Conservation (phyloP, 2,113 vertebrate species). For the Psilopsiagon aymara region DNA sequence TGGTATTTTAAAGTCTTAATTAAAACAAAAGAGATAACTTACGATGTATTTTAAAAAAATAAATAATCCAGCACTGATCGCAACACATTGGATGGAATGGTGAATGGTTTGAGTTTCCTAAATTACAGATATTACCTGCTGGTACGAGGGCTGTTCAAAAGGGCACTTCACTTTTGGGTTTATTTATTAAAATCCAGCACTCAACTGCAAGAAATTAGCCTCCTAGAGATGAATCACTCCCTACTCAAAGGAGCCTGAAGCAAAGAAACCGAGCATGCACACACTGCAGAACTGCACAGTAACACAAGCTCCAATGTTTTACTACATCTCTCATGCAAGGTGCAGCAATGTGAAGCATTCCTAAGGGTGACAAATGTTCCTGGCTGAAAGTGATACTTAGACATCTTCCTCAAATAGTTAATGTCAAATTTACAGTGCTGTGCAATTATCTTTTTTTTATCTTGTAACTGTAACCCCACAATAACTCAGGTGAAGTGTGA, state of each 20-base stretch:
- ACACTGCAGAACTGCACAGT: slow-evolving; percentile 13
- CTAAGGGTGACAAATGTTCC: background rate
- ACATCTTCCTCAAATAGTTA: background rate
- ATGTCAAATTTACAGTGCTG: background rate
- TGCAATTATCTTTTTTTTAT: background rate
- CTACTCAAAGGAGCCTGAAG: slow-evolving; percentile 60
- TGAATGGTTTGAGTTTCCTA: slow-evolving; percentile 76
- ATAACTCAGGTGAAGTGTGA: background rate
- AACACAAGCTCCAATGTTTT: slow-evolving; percentile 22
- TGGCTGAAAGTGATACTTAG: background rate
- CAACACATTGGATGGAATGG: slow-evolving; percentile 64
- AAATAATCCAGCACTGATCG: slow-evolving; percentile 66
- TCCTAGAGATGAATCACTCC: slow-evolving; percentile 81
- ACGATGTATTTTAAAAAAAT: slow-evolving; percentile 59
- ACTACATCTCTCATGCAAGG: background rate
- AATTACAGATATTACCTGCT: slow-evolving; percentile 82
- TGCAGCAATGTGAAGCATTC: background rate
- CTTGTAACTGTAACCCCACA: slow-evolving; percentile 49
- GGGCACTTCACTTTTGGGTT: slow-evolving; percentile 83
- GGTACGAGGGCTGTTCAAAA: slow-evolving; percentile 82
- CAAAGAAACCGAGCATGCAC: slow-evolving; percentile 23
- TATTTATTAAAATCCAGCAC: slow-evolving; percentile 84
- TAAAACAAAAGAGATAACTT: slow-evolving; percentile 74
- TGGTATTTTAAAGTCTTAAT: slow-evolving; percentile 69
- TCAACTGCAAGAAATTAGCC: slow-evolving; percentile 82